Percentiles rank a stretch among this genome's conserved stretches.
phyloP scores from a whole-genome alignment of 2,797 vertebrate species.

The Molossus molossus region DNA sequence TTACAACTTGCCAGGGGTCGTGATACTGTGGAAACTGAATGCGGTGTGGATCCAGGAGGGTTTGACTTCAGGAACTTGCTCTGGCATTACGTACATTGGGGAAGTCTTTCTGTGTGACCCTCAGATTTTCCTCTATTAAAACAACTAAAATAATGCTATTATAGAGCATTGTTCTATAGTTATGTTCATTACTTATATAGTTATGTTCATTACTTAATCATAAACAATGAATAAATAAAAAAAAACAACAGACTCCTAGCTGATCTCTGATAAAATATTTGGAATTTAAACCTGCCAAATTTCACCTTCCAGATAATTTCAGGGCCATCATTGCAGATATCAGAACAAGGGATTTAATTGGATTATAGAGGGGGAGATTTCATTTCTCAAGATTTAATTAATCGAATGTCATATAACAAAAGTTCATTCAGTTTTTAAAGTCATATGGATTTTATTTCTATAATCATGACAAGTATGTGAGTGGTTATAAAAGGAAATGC shows the following conservation, averaged over 20 bases:
- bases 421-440: background rate
- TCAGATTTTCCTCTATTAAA: background rate
- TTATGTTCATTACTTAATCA: background rate
- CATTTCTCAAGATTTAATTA: slow-evolving; percentile 10
- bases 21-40: background rate
- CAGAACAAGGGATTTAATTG: background rate
- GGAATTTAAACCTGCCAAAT: background rate
- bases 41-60: background rate
- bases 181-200: too few relatives aligned
- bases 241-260: background rate
- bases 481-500: background rate
- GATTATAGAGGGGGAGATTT: background rate
- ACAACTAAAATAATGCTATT: background rate
- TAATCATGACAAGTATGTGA: background rate
- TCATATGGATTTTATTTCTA: background rate
- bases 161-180: background rate
- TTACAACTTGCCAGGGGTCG: background rate
- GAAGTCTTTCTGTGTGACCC: background rate
- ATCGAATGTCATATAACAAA: background rate
- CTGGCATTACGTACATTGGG: background rate
- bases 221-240: background rate
- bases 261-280: slow-evolving; percentile 6
- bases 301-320: background rate
- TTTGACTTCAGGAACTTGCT: background rate
- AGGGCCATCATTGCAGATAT: background rate